Evolutionary conservation across 2,797 vertebrate genomes (phyloP).

Genomic region (Phylloscopus collybita): DNA sequence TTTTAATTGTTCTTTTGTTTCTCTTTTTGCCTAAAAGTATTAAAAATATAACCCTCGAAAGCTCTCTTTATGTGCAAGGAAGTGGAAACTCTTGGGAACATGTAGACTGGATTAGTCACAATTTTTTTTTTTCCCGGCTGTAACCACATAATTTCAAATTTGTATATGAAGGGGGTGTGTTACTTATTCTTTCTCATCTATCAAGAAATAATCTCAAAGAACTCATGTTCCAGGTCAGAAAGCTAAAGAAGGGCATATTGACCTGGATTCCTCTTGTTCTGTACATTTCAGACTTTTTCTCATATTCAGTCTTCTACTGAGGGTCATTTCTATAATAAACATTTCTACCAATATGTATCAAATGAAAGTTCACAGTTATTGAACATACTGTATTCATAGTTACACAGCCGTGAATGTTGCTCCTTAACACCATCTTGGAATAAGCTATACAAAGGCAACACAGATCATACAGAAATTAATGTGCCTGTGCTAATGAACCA

Average conservation of each 20-base stretch:
- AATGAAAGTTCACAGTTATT: not conserved
- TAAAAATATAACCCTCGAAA: not conserved
- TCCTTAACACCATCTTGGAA: not conserved
- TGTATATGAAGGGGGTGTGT: rapidly evolving
- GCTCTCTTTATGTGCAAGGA: not conserved
- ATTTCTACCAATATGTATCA: not conserved
- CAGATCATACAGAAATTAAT: not conserved
- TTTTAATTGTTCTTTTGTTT: not conserved
- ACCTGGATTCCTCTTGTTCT: not conserved
- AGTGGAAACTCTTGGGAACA: not conserved
- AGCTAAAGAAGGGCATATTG: not conserved
- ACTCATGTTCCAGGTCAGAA: not conserved
- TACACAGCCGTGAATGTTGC: not conserved
- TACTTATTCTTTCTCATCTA: not conserved
- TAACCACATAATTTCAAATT: not conserved
- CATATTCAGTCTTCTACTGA: not conserved
- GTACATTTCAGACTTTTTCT: not conserved
- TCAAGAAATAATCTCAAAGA: not conserved
- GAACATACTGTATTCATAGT: not conserved
- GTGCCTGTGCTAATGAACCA: not conserved
- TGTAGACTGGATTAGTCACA: not conserved
- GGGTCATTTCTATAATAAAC: not conserved
- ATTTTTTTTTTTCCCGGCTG: not conserved
- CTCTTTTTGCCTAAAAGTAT: not conserved
- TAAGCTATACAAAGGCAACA: not conserved